Conservation (phyloP, 2,797 vertebrate genomes). For the Eleutherodactylus coqui region DNA sequence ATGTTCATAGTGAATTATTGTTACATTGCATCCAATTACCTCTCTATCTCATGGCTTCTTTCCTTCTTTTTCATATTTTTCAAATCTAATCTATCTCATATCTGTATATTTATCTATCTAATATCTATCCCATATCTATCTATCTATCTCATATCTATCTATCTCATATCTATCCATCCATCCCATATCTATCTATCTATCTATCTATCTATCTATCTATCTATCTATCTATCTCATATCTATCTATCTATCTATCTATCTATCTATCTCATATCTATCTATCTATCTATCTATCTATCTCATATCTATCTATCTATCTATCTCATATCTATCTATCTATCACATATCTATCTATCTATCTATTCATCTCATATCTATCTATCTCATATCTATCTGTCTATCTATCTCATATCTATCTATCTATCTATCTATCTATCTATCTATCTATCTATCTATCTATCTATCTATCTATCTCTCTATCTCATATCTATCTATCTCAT, state of each 20-base stretch:
- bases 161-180: too few relatives aligned
- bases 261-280: too few relatives aligned
- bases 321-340: not conserved
- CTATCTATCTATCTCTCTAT: too few relatives aligned
- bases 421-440: not conserved
- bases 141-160: not conserved
- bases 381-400: not conserved
- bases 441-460: not conserved
- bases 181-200: not conserved
- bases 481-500: too few relatives aligned
- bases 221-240: not conserved
- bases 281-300: not conserved
- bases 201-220: not conserved
- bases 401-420: not conserved
- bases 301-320: not conserved
- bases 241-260: not conserved
- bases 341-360: not conserved
- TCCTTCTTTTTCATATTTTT: not conserved
- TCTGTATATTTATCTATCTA: not conserved
- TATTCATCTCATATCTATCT: not conserved
- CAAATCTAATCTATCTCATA: not conserved
- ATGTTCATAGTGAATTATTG: too few relatives aligned
- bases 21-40: not conserved
- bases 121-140: not conserved
- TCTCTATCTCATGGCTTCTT: not conserved